Percentiles rank a stretch among this genome's conserved stretches.
Evolutionary conservation across 2,888 invertebrate genomes (phyloP).

Genomic region (Copidosoma aretas): DNA sequence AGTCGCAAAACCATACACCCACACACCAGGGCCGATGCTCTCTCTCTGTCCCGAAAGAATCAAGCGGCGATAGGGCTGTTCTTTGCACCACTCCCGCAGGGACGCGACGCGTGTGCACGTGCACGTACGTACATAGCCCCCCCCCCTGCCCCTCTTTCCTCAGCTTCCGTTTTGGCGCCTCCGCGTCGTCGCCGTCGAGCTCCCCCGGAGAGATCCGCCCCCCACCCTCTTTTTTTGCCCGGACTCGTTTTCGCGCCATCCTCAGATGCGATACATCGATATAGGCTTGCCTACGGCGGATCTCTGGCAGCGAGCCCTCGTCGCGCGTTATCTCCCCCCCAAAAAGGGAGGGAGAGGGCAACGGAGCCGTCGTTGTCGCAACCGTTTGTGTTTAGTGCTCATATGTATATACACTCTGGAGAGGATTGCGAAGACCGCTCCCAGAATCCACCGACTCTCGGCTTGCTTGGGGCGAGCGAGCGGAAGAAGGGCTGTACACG

Average conservation of each 20-base stretch:
- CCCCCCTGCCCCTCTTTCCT: too few relatives aligned
- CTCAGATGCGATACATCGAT: conserved; percentile 48
- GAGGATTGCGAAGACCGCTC: conserved; percentile 1
- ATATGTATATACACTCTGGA: conserved; percentile 1
- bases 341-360: conserved; percentile 2
- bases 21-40: background rate
- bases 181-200: conserved; percentile 47
- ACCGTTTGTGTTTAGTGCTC: conserved; percentile 28
- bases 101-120: background rate
- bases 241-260: conserved; percentile 34
- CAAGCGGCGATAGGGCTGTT: background rate
- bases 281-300: conserved; percentile 32
- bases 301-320: conserved; percentile 19
- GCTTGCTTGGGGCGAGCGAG: background rate
- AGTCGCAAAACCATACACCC: too few relatives aligned
- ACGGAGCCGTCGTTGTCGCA: background rate
- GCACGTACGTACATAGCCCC: background rate
- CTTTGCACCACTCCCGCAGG: background rate
- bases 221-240: background rate
- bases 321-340: conserved; percentile 8
- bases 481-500: background rate
- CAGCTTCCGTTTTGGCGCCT: conserved; percentile 53
- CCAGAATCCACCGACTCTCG: background rate
- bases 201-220: background rate
- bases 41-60: background rate